Conservation (phyloP, 1,140 invertebrate species). For the Leptinotarsa defecta region DNA sequence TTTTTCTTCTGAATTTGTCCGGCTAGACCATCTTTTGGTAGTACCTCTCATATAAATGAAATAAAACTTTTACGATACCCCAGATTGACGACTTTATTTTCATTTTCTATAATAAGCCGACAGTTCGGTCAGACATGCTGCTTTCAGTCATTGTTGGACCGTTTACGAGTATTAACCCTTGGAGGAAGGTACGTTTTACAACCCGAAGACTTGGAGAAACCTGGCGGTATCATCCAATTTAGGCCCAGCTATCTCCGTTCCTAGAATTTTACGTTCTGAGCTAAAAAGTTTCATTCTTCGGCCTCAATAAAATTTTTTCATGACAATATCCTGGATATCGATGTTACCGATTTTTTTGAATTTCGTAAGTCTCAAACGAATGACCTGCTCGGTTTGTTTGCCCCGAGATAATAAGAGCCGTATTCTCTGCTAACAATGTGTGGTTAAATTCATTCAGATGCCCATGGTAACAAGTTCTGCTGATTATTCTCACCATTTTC, state of each 20-base stretch:
- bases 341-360: not conserved
- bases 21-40: not conserved
- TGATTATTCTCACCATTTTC: no score
- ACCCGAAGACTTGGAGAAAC: slow-evolving; percentile 2
- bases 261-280: slow-evolving; percentile 2
- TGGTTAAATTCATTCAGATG: no score
- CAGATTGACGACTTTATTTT: slow-evolving; percentile 8
- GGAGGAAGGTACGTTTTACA: slow-evolving; percentile 8
- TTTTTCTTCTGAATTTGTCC: no score
- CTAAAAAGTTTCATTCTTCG: slow-evolving; percentile 8
- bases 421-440: no score
- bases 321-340: not conserved
- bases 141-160: not conserved
- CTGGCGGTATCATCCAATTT: slow-evolving; percentile 5
- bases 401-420: no score
- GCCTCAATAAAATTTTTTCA: not conserved
- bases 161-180: slow-evolving; percentile 7
- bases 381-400: not conserved
- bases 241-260: not conserved
- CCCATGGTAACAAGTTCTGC: no score
- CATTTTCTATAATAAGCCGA: slow-evolving; percentile 8
- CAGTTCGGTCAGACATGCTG: slow-evolving; percentile 3
- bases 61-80: slow-evolving; percentile 6
- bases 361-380: not conserved
- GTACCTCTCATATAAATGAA: slow-evolving; percentile 3